Evolutionary conservation across 2,888 invertebrate genomes (phyloP), one percentile per base, ranked within the genome.

Genomic region (Tiliacea aurago): DNA sequence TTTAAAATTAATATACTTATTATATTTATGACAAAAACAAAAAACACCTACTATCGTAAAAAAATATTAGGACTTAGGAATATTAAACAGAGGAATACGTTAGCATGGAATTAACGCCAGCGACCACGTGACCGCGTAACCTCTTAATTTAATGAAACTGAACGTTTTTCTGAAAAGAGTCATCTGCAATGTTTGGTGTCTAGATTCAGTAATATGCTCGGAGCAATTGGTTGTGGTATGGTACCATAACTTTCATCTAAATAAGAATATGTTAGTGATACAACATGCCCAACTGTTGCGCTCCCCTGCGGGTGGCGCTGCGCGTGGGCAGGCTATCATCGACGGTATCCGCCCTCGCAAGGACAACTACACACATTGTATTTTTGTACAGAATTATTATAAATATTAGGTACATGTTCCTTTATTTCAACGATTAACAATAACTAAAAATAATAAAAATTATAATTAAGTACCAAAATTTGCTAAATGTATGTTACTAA

Each of bases 281-380:
- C 10, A 28, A 18, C 7, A 5, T 11, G 43, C 0, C 51, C 75
- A 58, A 62, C 51, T 20, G 82, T 84, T 67, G 62, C 28, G 56
- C 56, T 4, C 62, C 76, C 70, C 79, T 74, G 81, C 45, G 43
- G 63, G 78, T 73, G 77, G 78, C 80, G 84, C 68, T 53, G 76
- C 61, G 91, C 90, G 92, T 93, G 88, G 93, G 93, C 88, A 84
- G 89, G 68, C 86, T 92, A 93, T 94, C 94, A 49, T 74, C 56
- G 37, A 37, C 66, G 70, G 86, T 87, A 86, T 94, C 94, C 93
- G 93, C 87, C 89, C 89, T 85, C 86, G 80, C 93, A 92, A 93
- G 93, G 93, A 89, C 92, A 90, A 80, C 78, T 75, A 83, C 58
- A 59, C 58, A 81, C 75, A 73, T 62, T 81, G 78, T 79, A 77